Conservation (phyloP, 1,140 invertebrate species). For the Semibalanus balanoides region DNA sequence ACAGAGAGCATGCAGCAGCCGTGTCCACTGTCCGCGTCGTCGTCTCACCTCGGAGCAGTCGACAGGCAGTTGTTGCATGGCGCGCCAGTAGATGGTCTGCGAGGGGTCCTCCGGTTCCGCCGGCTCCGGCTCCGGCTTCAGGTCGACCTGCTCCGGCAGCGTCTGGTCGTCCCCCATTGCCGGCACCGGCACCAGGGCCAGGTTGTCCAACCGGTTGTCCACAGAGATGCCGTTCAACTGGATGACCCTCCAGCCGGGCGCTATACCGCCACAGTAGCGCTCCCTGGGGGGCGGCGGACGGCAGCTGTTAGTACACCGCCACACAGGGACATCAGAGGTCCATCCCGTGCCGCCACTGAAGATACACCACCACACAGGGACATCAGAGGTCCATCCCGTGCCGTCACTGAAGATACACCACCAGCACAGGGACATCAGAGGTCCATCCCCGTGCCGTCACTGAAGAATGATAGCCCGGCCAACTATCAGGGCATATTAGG, state of each 20-base stretch:
- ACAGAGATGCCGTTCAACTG: slow-evolving; percentile 37
- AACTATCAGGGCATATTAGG: too few relatives aligned
- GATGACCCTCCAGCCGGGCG: slow-evolving; percentile 33
- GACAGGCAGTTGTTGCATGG: slow-evolving; percentile 35
- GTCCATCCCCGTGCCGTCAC: too few relatives aligned
- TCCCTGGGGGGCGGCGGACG: slow-evolving; percentile 33
- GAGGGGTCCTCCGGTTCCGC: too few relatives aligned
- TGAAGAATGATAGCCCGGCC: too few relatives aligned
- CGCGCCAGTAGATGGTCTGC: slow-evolving; percentile 37
- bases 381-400: too few relatives aligned
- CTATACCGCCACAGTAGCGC: slow-evolving; percentile 35
- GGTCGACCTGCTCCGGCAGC: slow-evolving; percentile 12
- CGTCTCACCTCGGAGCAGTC: slow-evolving; percentile 30
- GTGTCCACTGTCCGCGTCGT: too few relatives aligned
- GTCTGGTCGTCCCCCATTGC: slow-evolving; percentile 6
- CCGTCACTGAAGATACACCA: too few relatives aligned
- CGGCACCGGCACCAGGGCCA: slow-evolving; percentile 25
- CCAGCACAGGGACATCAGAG: too few relatives aligned
- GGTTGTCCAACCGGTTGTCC: slow-evolving; percentile 38
- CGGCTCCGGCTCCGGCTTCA: not conserved
- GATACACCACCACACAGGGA: too few relatives aligned
- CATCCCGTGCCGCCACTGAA: too few relatives aligned
- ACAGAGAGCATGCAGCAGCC: too few relatives aligned
- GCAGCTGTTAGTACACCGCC: too few relatives aligned
- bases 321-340: slow-evolving; percentile 26